A percentile compares a stretch with the other conserved stretches of the same genome.
phyloP scores from a whole-genome alignment of 2,888 invertebrate genomes.

The Folsomia candida region DNA sequence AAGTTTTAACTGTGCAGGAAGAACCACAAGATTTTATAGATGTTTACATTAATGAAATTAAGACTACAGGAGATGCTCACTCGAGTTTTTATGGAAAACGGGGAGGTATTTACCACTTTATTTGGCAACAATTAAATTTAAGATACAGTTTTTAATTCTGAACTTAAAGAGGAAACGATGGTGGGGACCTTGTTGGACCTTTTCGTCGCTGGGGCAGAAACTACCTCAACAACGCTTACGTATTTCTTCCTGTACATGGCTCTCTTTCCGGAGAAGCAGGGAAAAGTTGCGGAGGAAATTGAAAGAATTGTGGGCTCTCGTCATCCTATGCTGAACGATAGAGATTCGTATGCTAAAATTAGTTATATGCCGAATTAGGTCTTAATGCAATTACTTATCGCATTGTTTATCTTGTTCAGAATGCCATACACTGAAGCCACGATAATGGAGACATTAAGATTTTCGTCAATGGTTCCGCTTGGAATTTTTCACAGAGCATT shows the following conservation, averaged over 20 bases:
- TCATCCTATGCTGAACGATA: constrained; percentile 33
- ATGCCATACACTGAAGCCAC: constrained; percentile 37
- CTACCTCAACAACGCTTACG: constrained; percentile 34
- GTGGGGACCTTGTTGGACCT: constrained; percentile 24
- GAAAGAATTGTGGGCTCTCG: constrained; percentile 29
- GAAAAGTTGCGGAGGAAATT: constrained; percentile 38
- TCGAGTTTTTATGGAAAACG: constrained; percentile 42
- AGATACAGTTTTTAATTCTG: background rate
- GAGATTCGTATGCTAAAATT: background rate
- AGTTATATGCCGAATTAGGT: background rate
- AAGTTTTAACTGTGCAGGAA: constrained; percentile 21
- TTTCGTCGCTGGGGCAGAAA: constrained; percentile 38
- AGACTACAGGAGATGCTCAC: constrained; percentile 32
- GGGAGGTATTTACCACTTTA: constrained; percentile 34
- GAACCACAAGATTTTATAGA: constrained; percentile 42
- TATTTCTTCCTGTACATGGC: constrained; percentile 37
- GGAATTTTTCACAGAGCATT: constrained; percentile 31
- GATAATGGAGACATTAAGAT: constrained; percentile 31
- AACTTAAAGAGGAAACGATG: constrained; percentile 18
- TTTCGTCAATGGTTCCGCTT: constrained; percentile 24
- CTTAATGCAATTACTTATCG: constrained; percentile 6
- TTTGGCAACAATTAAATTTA: background rate
- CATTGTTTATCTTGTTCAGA: constrained; percentile 9
- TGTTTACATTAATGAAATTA: constrained; percentile 41
- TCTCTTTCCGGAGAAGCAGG: constrained; percentile 31